Percentiles rank a stretch among this genome's conserved stretches.
Conservation (phyloP, 2,797 vertebrate genomes). For the Muraenolepis orangiensis region DNA sequence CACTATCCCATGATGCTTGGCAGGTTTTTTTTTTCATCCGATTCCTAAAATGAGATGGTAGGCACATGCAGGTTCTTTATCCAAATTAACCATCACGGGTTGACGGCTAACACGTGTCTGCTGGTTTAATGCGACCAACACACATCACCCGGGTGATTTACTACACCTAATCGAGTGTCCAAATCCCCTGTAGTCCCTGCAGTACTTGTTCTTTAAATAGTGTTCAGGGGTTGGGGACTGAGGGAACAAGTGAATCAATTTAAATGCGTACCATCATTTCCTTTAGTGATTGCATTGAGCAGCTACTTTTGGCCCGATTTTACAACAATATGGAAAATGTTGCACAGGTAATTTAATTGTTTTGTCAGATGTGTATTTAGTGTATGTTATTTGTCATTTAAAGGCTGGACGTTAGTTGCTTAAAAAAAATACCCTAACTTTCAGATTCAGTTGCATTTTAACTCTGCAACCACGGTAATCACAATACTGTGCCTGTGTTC, state of each 20-base stretch:
- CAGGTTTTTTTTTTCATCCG: neutral
- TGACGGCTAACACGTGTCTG: neutral
- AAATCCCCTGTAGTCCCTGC: neutral
- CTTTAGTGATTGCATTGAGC: neutral
- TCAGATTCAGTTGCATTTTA: slow-evolving; percentile 35
- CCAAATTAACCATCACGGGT: neutral
- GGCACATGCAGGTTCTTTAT: neutral
- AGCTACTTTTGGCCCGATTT: neutral
- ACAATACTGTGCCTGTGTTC: slow-evolving; percentile 83
- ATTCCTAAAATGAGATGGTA: neutral
- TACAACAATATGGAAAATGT: neutral
- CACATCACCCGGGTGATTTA: neutral
- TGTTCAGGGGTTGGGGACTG: neutral
- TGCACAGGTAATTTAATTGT: slow-evolving; percentile 24
- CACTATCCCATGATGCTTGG: neutral
- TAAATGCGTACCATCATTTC: neutral
- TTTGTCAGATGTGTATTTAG: slow-evolving; percentile 36
- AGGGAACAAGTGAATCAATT: neutral
- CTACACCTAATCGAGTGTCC: neutral
- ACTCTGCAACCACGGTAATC: slow-evolving; percentile 41
- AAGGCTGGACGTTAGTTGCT: slow-evolving; percentile 29
- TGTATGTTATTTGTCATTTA: slow-evolving; percentile 43
- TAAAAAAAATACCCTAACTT: slow-evolving; percentile 12
- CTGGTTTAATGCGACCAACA: neutral
- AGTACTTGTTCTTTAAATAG: neutral